These are phyloP conservation scores for Chesias legatella DNA, from an alignment of 2,888 invertebrate genomes.

Conservation along the genomic window DNA sequence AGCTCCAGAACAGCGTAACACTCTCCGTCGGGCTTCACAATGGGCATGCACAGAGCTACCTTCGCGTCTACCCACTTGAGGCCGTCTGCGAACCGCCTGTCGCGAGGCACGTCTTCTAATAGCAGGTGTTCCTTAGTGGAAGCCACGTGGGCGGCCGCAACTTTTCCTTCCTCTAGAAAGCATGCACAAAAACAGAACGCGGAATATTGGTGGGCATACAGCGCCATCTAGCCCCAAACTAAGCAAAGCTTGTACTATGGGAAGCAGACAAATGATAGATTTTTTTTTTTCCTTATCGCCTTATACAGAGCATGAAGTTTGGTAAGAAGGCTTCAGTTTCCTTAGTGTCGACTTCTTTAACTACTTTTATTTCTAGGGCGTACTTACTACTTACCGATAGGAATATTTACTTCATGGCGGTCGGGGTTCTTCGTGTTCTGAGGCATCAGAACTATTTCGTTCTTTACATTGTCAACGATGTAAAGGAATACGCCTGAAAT, in stretches of 20 bases:
- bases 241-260: too few relatives aligned
- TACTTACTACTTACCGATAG: conserved; percentile 73
- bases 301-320: too few relatives aligned
- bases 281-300: too few relatives aligned
- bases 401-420: conserved; percentile 79
- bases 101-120: conserved; percentile 76
- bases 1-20: conserved; percentile 82
- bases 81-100: conserved; percentile 80
- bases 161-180: conserved; percentile 65
- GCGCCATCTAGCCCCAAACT: too few relatives aligned
- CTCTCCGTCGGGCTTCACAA: conserved; percentile 79
- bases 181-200: too few relatives aligned
- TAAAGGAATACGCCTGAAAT: conserved; percentile 79
- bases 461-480: conserved; percentile 71
- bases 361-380: too few relatives aligned
- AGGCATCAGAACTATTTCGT: conserved; percentile 79
- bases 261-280: too few relatives aligned
- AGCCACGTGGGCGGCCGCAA: conserved; percentile 81
- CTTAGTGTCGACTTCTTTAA: too few relatives aligned
- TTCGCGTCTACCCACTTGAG: conserved; percentile 79
- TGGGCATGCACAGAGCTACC: conserved; percentile 80
- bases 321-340: too few relatives aligned
- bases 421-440: conserved; percentile 64
- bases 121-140: conserved; percentile 76
- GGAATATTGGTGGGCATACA: too few relatives aligned